Evolutionary conservation across 2,797 vertebrate species (phyloP).

Genomic region (Euthynnus affinis): DNA sequence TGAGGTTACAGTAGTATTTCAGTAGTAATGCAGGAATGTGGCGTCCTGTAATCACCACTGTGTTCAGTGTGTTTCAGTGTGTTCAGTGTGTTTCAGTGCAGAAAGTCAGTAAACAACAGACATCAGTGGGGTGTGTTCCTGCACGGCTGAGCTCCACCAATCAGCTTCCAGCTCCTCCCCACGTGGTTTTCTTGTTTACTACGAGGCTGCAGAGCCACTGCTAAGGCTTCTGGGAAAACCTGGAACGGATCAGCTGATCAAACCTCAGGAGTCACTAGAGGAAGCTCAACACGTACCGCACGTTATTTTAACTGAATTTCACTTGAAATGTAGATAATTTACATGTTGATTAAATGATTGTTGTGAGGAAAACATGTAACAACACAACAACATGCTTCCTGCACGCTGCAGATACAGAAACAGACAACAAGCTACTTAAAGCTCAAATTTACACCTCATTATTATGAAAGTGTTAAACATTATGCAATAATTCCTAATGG

Average conservation of each 20-base stretch:
- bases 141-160: slow-evolving; percentile 71
- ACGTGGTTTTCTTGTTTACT: slow-evolving; percentile 88
- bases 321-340: too few relatives aligned
- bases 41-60: not conserved
- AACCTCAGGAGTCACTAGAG: not conserved
- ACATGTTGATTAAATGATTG: too few relatives aligned
- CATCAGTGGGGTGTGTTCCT: slow-evolving; percentile 80
- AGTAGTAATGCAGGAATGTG: not conserved
- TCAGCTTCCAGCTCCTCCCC: slow-evolving; percentile 65
- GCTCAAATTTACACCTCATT: too few relatives aligned
- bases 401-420: too few relatives aligned
- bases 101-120: slow-evolving; percentile 81
- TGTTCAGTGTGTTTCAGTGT: not conserved
- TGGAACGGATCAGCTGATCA: slow-evolving; percentile 37
- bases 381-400: too few relatives aligned
- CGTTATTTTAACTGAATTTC: too few relatives aligned
- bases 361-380: too few relatives aligned
- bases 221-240: slow-evolving; percentile 62
- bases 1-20: too few relatives aligned
- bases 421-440: too few relatives aligned
- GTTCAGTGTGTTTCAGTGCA: slow-evolving; percentile 8
- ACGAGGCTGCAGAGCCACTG: slow-evolving; percentile 61
- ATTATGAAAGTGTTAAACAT: too few relatives aligned
- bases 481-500: too few relatives aligned
- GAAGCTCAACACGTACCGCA: too few relatives aligned